Evolutionary conservation across 2,113 vertebrate species (phyloP), one percentile per base, ranked within the genome.

Genomic region (Vulpes lagopus): DNA sequence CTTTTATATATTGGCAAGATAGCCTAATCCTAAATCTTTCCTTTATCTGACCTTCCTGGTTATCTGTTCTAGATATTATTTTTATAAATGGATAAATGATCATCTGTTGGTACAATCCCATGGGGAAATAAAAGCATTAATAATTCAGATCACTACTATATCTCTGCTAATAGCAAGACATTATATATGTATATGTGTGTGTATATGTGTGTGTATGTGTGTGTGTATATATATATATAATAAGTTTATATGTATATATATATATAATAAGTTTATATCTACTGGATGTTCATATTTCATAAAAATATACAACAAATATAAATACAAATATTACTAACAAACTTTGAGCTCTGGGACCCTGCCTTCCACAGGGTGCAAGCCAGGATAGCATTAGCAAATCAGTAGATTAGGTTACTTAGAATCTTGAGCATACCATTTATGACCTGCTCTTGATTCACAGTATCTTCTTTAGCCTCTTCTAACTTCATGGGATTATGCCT

Each of bases 41-140:
- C 17, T 51, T 53, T 14, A 59, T 98, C 84, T 96, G 69, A 94
- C 93, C 62, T 85, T 96, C 9, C 22, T 90, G 22, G 11, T 30
- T 91, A 1, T 87, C 85, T 89, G 14, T 95, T 97, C 95, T 85
- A 96, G 69, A 78, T 81, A 86, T 55, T 95, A 60, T 92, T 94
- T 93, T 87, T 79, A 93, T 96, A 96, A 95, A 88, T 92, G 57
- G 43, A 97, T 81, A 95, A 96, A 88, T 9, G 57, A 97, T 84
- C 74, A 97, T 97, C 86, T 95, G 82, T 87, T 86, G 95, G 35
- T 90, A 38, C 32, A 43, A 67, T 96, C 49, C 74, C 81, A 55
- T 35, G 19, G 85, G 81, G 65, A 96, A 96, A 95, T 92, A 67
- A 95, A 81, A 78, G 35, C 57, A 96, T 96, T 96, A 96, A 94